Base-by-base conservation (phyloP, 2,113 vertebrate species). In the Eonycteris spelaea region DNA sequence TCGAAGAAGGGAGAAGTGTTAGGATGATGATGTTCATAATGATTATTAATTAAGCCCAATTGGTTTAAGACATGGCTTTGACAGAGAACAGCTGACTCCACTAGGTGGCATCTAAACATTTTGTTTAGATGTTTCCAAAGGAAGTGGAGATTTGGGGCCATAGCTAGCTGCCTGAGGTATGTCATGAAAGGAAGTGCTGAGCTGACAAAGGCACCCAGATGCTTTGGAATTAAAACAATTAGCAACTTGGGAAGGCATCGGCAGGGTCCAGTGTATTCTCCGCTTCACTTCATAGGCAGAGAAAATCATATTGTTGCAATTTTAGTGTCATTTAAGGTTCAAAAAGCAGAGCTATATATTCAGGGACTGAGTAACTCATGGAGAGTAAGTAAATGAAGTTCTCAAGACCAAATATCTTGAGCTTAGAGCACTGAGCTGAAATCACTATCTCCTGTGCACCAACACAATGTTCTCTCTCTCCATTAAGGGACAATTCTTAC, bases 31-130 rank as follows among this genome's bases (percentile, higher is more conserved):
- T 53, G 19, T 18, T 51, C 28, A 40, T 2, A 53, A 53, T 0
- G 43, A 55, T 48, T 28, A 61, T 22, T 78, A 26, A 74, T 51
- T n/a, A 77, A 94, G 35, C 15, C 18, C 22, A 38, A 14, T 67
- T 33, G 40, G 38, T 15, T 38, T 33, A 0, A 18, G 0, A 9
- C 11, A 10, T 24, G 0, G 33, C 2, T 3, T 1, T 38, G 18
- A 43, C 85, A 84, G 48, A 1, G 16, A 28, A 5, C 0, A 4
- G 40, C 15, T 15, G 11, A 6, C 2, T 55, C 96, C 97, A 80
- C 90, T 45, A 83, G 95, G 70, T 43, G 96, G 96, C 97, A 91
- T 2, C 86, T 19, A 70, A 28, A 77, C 51, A 1, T 70, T 45
- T 28, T 75, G 28, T 55, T 77, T 5, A 40, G 74, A 67, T 18